Evolutionary conservation across 2,888 invertebrate species (phyloP), one percentile per base, ranked within the genome.

Genomic region (Sarcophaga subvicina): DNA sequence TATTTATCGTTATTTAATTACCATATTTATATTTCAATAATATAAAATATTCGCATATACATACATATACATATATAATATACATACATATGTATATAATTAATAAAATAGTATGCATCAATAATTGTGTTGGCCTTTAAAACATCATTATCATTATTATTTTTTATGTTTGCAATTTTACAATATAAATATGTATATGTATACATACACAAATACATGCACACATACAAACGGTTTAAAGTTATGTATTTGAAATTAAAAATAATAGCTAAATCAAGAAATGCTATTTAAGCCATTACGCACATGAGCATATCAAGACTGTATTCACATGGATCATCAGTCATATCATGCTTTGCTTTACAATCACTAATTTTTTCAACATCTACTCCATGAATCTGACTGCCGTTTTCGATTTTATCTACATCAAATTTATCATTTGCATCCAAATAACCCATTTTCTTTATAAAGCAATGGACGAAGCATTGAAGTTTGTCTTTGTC

Each of bases 281-380:
- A 20, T 49, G 4, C 17, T 71, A 6, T 27, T 59, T 71, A 59
- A 17, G 27, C 0, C 59, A 73, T 60, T 0, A 63, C 59, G 25
- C 86, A 83, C 0, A 27, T n/a, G 59, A 83, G 60, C 17, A 80
- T 64, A 14, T 73, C 49, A 22, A 78, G 83, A 17, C 64, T 47
- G 45, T 86, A 86, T 62, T 86, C 86, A 64, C 83, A 86, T 25
- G 63, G 47, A 66, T 86, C 78, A 25, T 86, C 86, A 12, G 76
- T 75, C 77, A 73, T 45, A 20, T 83, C 86, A 60, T 83, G 72
- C 10, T 69, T 63, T 4, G 80, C 86, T 47, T 83, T 83, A 45
- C 86, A 86, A 20, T 80, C 78, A 17, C 25, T 73, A 22, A 73
- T 63, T 17, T 67, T 37, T 3, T 63, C 72, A 12, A 73, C 62